Percentiles rank a stretch among this genome's conserved stretches.
Conservation (phyloP, 2,113 vertebrate genomes). For the Ptychochromis oligacanthus region DNA sequence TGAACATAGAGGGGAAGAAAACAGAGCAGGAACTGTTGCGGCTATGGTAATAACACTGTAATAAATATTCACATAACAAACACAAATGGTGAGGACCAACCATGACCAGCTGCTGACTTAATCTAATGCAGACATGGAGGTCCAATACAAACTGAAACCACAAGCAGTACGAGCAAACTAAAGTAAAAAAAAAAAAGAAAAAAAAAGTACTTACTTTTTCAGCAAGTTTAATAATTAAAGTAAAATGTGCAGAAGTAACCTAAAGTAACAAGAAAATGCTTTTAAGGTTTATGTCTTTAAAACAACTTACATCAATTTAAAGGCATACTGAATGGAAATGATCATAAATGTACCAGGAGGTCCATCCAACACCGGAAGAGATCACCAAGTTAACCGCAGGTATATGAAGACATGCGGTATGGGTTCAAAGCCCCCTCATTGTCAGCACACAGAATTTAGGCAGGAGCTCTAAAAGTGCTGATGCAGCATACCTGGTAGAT, state of each 20-base stretch:
- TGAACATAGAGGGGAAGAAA: conserved; percentile 31
- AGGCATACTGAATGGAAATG: conserved; percentile 21
- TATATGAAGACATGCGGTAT: conserved; percentile 21
- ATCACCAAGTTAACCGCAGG: conserved; percentile 14
- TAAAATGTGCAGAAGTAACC: background rate
- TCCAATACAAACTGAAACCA: conserved; percentile 6
- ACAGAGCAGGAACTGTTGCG: conserved; percentile 6
- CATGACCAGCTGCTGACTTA: conserved; percentile 12
- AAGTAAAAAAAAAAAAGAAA: background rate
- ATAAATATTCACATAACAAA: background rate
- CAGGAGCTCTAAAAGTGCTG: conserved; percentile 77
- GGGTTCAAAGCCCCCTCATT: conserved; percentile 30
- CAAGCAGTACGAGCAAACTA: conserved; percentile 1
- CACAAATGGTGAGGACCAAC: background rate
- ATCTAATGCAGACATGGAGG: background rate
- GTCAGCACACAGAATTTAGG: conserved; percentile 41
- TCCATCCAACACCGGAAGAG: conserved; percentile 28
- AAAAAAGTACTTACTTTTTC: background rate
- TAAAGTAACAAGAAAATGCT: background rate
- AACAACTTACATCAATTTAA: conserved; percentile 10
- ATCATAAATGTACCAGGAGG: conserved; percentile 16
- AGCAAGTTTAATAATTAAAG: background rate
- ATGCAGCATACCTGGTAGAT: conserved; percentile 91
- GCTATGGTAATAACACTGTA: background rate
- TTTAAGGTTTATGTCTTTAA: background rate